phyloP scores from a whole-genome alignment of 35 echinoderm and acorn worm genomes.

The Diadema setosum region DNA sequence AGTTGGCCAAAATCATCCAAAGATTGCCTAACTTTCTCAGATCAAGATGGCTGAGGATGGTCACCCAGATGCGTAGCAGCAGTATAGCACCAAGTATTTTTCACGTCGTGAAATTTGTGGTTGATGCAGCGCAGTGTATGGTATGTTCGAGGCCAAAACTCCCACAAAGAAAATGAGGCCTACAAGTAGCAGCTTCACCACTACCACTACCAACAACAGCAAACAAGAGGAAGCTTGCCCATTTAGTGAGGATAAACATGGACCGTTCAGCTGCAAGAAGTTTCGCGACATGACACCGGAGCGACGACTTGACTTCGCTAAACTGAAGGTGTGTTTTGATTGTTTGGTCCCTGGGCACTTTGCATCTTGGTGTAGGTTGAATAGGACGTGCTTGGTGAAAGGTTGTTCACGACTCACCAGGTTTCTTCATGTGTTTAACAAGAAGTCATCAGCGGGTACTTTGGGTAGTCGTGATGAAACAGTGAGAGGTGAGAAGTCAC shows the following conservation, averaged over 20 bases:
- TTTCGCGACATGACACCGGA: background rate
- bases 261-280: background rate
- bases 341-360: no score
- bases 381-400: no score
- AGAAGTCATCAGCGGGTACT: no score
- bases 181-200: background rate
- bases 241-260: background rate
- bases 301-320: no score
- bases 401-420: no score
- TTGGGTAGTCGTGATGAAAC: no score
- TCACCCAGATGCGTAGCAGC: background rate
- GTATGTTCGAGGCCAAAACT: background rate
- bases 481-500: background rate
- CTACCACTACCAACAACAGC: background rate
- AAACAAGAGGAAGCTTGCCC: background rate
- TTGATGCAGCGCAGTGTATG: background rate
- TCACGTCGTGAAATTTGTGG: background rate
- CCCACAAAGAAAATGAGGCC: background rate
- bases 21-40: background rate
- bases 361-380: no score
- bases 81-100: background rate
- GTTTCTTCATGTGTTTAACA: no score
- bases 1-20: background rate
- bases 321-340: no score
- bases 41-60: background rate